Evolutionary conservation across 1,140 invertebrate species (phyloP).

Genomic region (Dufourea novaeangliae): DNA sequence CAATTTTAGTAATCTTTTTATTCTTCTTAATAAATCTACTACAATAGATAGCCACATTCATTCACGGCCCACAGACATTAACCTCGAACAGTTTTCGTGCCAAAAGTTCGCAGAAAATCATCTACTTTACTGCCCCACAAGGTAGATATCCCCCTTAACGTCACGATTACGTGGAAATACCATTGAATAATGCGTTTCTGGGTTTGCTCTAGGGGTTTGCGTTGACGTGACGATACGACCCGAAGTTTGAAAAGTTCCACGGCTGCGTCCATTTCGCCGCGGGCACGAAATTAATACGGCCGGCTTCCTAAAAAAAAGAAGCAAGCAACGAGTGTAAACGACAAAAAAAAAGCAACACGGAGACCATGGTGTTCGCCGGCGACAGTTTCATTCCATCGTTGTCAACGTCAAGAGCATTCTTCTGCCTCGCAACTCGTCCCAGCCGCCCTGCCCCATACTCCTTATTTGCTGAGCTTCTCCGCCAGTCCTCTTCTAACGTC

Average conservation of each 20-base stretch:
- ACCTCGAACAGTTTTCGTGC: no score
- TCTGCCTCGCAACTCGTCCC: conserved; percentile 45
- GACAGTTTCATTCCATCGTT: conserved; percentile 57
- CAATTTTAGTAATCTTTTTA: no score
- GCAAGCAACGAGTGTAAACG: conserved; percentile 37
- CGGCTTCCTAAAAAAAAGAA: conserved; percentile 30
- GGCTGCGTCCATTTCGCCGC: conserved; percentile 36
- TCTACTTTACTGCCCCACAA: no score
- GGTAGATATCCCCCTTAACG: neutral
- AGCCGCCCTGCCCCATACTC: conserved; percentile 22
- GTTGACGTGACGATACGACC: neutral
- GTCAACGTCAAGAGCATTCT: conserved; percentile 62
- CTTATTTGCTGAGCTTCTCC: conserved; percentile 40
- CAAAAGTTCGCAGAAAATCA: no score
- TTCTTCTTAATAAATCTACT: no score
- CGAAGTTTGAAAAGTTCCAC: conserved; percentile 21
- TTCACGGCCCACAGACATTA: no score
- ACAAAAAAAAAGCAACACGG: conserved; percentile 40
- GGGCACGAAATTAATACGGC: conserved; percentile 55
- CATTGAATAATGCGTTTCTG: neutral
- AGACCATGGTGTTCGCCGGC: conserved; percentile 38
- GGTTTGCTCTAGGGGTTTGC: neutral
- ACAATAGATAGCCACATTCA: no score
- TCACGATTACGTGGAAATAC: neutral
- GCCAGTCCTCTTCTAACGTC: conserved; percentile 22